A percentile compares a stretch with the other conserved stretches of the same genome.
phyloP scores from a whole-genome alignment of 2,113 vertebrate species.

The Larimichthys crocea region DNA sequence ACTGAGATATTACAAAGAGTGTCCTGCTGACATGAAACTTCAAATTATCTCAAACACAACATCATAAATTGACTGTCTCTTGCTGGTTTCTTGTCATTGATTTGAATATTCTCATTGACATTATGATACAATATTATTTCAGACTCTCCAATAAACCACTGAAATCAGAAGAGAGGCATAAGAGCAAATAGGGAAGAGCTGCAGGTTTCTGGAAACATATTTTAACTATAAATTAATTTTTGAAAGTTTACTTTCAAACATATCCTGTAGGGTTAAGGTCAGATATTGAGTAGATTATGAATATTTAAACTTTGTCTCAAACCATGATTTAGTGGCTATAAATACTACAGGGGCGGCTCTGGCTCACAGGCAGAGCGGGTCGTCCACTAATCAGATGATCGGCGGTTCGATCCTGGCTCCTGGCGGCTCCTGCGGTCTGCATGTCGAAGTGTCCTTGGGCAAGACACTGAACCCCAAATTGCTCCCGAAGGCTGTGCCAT shows the following conservation, averaged over 20 bases:
- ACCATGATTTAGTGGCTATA: neutral
- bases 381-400: no score
- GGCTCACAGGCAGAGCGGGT: no score
- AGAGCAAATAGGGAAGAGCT: neutral
- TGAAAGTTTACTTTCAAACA: neutral
- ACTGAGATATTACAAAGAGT: neutral
- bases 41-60: conserved; percentile 1
- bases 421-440: no score
- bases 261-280: neutral
- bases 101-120: neutral
- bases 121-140: neutral
- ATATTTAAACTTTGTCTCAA: neutral
- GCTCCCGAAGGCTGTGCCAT: no score
- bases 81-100: neutral
- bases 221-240: neutral
- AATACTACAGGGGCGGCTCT: neutral
- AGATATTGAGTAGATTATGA: neutral
- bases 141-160: neutral
- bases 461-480: no score
- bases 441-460: no score
- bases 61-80: neutral
- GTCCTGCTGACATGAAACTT: neutral
- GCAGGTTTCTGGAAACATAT: neutral
- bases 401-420: no score
- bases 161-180: neutral